Percentiles rank a stretch among this genome's conserved stretches.
These are phyloP conservation scores for Macrocentrus cingulum DNA, from an alignment of 1,140 invertebrate genomes.

Conservation along the genomic window DNA sequence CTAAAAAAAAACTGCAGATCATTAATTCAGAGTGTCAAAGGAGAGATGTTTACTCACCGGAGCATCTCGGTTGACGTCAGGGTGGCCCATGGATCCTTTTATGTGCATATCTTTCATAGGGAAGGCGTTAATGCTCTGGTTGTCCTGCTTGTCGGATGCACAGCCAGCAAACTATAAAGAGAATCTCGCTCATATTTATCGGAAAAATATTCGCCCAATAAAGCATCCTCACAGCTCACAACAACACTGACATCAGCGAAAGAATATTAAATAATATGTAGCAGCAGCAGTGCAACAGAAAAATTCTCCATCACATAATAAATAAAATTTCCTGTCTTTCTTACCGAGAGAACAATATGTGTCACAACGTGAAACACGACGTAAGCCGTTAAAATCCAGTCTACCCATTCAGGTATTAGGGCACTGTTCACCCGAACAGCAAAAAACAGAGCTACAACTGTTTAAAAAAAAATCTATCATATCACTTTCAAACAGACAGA, in stretches of 20 bases:
- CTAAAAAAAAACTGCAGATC: no score
- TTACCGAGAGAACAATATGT: slow-evolving; percentile 88
- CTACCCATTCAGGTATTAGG: slow-evolving; percentile 80
- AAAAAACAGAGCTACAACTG: slow-evolving; percentile 92
- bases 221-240: no score
- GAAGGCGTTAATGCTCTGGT: slow-evolving; percentile 74
- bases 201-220: no score
- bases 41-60: slow-evolving; percentile 70
- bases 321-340: slow-evolving; percentile 41
- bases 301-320: no score
- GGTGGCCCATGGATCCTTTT: slow-evolving; percentile 62
- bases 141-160: slow-evolving; percentile 70
- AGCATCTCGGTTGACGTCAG: slow-evolving; percentile 72
- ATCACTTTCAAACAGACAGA: slow-evolving; percentile 13
- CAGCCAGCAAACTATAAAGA: slow-evolving; percentile 70
- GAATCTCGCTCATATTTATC: slow-evolving; percentile 24
- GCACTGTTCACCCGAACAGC: slow-evolving; percentile 82
- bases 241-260: no score
- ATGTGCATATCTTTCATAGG: slow-evolving; percentile 79
- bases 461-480: slow-evolving; percentile 18
- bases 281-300: no score
- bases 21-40: no score
- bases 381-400: slow-evolving; percentile 84
- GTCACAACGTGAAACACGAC: slow-evolving; percentile 86
- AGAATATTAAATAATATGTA: background rate